These are phyloP conservation scores for Girardia tigrina DNA, from an alignment of 2,888 invertebrate species.

Conservation along the genomic window DNA sequence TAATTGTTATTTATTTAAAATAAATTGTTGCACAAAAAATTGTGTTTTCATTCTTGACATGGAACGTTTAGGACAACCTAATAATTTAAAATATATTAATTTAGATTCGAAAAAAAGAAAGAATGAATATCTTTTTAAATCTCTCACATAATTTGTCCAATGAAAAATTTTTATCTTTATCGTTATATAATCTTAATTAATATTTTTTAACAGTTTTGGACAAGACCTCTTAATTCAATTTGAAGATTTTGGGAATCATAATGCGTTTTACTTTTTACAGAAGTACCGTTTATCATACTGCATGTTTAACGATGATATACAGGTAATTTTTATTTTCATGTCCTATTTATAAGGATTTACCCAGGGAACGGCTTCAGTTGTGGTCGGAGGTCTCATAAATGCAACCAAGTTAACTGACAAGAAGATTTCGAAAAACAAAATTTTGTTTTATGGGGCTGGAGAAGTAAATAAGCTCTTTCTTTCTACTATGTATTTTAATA, in stretches of 20 bases:
- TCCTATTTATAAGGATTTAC: neutral
- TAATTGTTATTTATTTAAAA: too few species aligned
- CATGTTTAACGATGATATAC: constrained; percentile 97
- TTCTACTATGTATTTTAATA: too few species aligned
- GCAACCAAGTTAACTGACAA: constrained; percentile 68
- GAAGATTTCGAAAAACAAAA: constrained; percentile 64
- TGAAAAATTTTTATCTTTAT: too few species aligned
- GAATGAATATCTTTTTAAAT: too few species aligned
- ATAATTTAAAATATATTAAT: too few species aligned
- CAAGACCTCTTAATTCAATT: constrained; percentile 60
- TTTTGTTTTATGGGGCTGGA: constrained; percentile 84
- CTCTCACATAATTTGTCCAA: too few species aligned
- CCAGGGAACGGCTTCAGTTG: constrained; percentile 66
- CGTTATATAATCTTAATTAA: constrained; percentile 30
- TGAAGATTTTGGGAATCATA: constrained; percentile 93
- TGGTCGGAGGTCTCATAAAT: constrained; percentile 74
- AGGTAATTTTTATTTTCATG: constrained; percentile 57
- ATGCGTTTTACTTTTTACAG: constrained; percentile 79
- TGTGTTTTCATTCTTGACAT: too few species aligned
- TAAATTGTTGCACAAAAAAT: too few species aligned
- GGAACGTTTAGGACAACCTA: too few species aligned
- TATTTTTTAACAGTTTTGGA: constrained; percentile 50
- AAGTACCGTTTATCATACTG: constrained; percentile 76
- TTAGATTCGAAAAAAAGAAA: too few species aligned
- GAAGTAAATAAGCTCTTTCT: constrained; percentile 57